Percentiles rank a stretch among this genome's conserved stretches.
phyloP scores from a whole-genome alignment of 2,113 vertebrate species.

The Grammomys surdaster region DNA sequence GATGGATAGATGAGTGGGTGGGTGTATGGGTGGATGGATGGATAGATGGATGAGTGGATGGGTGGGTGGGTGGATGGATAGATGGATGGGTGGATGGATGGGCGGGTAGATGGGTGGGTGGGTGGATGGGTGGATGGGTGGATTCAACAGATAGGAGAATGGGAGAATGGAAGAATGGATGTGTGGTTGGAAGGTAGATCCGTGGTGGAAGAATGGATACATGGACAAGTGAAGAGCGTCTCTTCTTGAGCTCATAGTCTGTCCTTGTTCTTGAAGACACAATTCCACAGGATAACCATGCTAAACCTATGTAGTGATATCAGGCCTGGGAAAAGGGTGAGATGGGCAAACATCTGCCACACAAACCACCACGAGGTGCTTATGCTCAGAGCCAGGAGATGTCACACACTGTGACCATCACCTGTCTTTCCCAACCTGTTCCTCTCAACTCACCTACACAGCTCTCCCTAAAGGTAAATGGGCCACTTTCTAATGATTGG shows the following conservation, averaged over 20 bases:
- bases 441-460: not conserved
- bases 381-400: not conserved
- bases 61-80: not conserved
- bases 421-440: not conserved
- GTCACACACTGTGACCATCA: not conserved
- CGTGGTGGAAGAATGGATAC: not conserved
- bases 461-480: not conserved
- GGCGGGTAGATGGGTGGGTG: not conserved
- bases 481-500: not conserved
- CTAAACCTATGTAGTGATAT: not conserved
- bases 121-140: not conserved
- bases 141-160: not conserved
- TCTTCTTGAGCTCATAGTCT: not conserved
- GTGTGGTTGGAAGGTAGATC: not conserved
- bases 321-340: not conserved
- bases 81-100: not conserved
- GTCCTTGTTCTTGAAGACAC: not conserved
- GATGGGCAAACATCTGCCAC: fast-evolving
- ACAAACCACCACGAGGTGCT: not conserved
- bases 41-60: fast-evolving
- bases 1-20: not conserved
- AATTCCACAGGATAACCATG: not conserved
- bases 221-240: not conserved
- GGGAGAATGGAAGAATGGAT: not conserved
- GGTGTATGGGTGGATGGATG: fast-evolving